Evolutionary conservation across 35 echinoderm and acorn worm species (phyloP), one percentile per base, ranked within the genome.

Genomic region (Patiria miniata): DNA sequence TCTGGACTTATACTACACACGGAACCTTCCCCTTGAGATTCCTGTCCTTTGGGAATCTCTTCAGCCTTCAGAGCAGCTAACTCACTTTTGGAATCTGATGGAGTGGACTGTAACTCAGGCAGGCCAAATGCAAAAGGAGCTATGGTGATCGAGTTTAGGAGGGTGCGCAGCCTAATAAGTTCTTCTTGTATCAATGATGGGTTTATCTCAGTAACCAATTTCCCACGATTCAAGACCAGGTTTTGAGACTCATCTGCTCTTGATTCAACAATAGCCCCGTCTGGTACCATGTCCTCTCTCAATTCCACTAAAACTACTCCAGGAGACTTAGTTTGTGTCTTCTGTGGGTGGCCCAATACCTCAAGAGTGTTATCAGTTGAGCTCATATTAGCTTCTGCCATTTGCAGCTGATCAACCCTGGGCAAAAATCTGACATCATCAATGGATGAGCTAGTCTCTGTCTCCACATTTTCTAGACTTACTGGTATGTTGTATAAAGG

Each of bases 271-370:
- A 73, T 73, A 34, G 65, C 65, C 23, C 82, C 82, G 59, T 84
- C 82, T 32, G 82, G 82, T 9, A 84, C 57, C 82, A 84, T 84
- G 37, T 84, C 32, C 32, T 51, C 9, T 57, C 82, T 84, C 36
- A 16, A 53, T 84, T 84, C 82, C 3, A 58, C 15, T 60, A 12
- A 47, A 47, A 47, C 12, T 47, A 47, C 42, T 47, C 12, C 42
- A 47, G 42, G 12, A 12, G 4, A 6, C 42, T 47, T 47, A 4
- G 4, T 47, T 47, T 12, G 4, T 47, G 42, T 4, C 36, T 79
- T 79, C 39, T 39, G 17, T 79, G 33, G 32, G 21, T 37, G 4
- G 36, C 17, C 18, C 21, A 38, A 42, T 8, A 81, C 36, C 8
- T 81, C 39, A 39, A 38, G 40, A 81, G 39, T 39, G 37, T 81